A percentile compares a stretch with the other conserved stretches of the same genome.
phyloP scores from a whole-genome alignment of 2,113 vertebrate species.

The Parus major region DNA sequence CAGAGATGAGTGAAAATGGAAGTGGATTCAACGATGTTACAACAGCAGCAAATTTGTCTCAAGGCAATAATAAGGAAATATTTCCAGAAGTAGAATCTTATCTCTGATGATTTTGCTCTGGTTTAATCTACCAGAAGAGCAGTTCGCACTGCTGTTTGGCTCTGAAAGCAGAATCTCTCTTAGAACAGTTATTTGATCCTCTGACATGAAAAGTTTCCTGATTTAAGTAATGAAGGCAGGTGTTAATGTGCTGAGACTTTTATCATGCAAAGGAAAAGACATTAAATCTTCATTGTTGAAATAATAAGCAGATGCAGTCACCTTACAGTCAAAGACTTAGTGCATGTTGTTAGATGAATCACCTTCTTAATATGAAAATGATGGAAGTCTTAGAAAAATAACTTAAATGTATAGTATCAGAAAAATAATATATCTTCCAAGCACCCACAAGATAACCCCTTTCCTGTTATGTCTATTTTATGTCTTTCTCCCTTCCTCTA shows the following conservation, averaged over 20 bases:
- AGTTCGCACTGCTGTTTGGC: neutral
- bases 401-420: neutral
- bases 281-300: neutral
- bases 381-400: neutral
- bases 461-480: neutral
- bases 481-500: neutral
- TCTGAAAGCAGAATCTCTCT: neutral
- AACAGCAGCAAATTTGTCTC: neutral
- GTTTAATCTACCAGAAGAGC: neutral
- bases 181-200: neutral
- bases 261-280: neutral
- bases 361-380: neutral
- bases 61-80: neutral
- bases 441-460: neutral
- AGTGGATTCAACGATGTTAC: neutral
- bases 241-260: neutral
- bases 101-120: neutral
- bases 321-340: neutral
- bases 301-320: neutral
- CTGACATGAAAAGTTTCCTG: neutral
- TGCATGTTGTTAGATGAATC: neutral
- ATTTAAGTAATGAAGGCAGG: neutral
- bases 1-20: neutral
- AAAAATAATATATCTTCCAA: neutral
- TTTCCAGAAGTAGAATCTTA: neutral